Conservation (phyloP, 2,797 vertebrate genomes). For the Pipistrellus kuhlii region DNA sequence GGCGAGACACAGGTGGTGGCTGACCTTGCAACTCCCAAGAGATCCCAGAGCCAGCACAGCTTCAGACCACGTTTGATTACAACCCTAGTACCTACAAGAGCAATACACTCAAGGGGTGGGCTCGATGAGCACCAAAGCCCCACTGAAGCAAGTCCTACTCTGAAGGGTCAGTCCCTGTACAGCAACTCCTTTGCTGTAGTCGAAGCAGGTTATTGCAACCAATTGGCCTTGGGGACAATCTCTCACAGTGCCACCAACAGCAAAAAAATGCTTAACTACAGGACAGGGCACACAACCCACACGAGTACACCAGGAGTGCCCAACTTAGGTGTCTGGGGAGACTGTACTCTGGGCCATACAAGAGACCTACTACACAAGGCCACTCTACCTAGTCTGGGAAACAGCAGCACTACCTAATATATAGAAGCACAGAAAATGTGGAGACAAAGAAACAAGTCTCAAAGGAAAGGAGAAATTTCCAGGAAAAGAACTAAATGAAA, state of each 20-base stretch:
- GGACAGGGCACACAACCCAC: neutral
- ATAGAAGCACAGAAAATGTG: neutral
- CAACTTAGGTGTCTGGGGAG: neutral
- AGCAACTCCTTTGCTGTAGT: neutral
- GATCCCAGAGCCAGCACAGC: neutral
- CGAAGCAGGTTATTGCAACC: neutral
- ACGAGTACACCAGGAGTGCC: neutral
- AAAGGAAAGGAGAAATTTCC: neutral
- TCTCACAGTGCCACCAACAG: neutral
- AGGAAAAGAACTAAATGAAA: neutral
- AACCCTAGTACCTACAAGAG: neutral
- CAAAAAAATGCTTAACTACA: neutral
- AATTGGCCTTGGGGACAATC: neutral
- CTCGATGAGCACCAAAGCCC: neutral
- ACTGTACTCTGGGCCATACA: neutral
- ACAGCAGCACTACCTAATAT: neutral
- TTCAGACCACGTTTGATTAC: neutral
- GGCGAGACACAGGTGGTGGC: neutral
- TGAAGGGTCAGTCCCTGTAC: neutral
- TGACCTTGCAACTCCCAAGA: neutral
- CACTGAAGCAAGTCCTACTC: neutral
- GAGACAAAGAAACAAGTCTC: neutral
- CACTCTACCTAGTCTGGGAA: neutral
- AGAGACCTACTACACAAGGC: neutral
- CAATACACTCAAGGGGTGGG: neutral